phyloP scores from a whole-genome alignment of 2,113 vertebrate genomes.

The Noctilio leporinus region DNA sequence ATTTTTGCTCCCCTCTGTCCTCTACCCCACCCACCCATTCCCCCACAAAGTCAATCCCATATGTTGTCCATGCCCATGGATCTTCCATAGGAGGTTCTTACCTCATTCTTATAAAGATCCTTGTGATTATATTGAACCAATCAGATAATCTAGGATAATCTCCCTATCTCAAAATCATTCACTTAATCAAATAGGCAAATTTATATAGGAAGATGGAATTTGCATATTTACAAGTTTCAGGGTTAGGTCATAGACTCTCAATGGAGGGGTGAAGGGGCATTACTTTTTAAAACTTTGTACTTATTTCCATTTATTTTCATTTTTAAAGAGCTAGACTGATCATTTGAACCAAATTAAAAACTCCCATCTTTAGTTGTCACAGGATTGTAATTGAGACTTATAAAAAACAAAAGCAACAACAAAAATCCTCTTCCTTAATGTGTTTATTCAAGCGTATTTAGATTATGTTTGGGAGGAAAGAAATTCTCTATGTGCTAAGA shows the following conservation, averaged over 20 bases:
- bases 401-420: neutral
- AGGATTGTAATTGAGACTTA: neutral
- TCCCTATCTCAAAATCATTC: neutral
- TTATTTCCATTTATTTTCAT: neutral
- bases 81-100: no score
- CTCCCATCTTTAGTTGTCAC: neutral
- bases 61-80: no score
- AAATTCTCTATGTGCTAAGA: neutral
- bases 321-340: slow-evolving; percentile 8
- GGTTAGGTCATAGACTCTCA: neutral
- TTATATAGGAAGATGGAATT: no score
- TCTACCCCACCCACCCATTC: no score
- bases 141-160: neutral
- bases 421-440: neutral
- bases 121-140: neutral
- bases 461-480: neutral
- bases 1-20: no score
- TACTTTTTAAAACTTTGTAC: neutral
- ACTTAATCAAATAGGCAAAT: neutral
- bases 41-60: no score
- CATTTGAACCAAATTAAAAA: neutral
- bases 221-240: neutral
- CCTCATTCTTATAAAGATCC: neutral
- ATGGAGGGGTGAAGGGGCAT: accelerated
- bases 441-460: neutral